Conservation (phyloP, 2,888 invertebrate genomes). For the Sinelater perroti region DNA sequence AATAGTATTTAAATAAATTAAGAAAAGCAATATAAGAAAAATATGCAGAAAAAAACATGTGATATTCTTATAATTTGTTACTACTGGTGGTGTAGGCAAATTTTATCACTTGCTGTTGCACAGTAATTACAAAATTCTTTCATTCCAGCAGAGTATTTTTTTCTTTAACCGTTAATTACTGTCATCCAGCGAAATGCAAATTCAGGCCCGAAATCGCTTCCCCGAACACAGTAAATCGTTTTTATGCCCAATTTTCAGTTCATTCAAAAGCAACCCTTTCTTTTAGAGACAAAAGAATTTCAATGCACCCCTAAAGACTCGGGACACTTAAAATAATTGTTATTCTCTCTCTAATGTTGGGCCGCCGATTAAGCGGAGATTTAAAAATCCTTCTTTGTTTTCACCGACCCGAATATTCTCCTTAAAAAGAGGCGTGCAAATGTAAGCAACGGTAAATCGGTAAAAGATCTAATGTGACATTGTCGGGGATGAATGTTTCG, state of each 20-base stretch:
- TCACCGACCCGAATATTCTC: neutral
- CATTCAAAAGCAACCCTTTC: conserved; percentile 55
- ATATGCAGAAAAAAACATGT: too few species aligned
- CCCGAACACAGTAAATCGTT: conserved; percentile 41
- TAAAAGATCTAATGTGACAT: too few species aligned
- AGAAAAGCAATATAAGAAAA: too few species aligned
- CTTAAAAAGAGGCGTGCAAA: neutral
- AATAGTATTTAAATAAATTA: too few species aligned
- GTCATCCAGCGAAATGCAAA: conserved; percentile 1
- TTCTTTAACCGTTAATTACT: conserved; percentile 7
- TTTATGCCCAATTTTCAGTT: conserved; percentile 50
- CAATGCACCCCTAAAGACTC: conserved; percentile 53
- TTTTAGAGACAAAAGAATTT: conserved; percentile 52
- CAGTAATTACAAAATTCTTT: too few species aligned
- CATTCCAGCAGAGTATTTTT: too few species aligned
- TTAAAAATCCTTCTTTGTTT: conserved; percentile 26
- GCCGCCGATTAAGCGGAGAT: conserved; percentile 37
- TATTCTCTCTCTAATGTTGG: conserved; percentile 46
- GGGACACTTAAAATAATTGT: conserved; percentile 58
- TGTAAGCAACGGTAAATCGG: too few species aligned
- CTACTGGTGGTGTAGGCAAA: too few species aligned
- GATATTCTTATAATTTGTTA: too few species aligned
- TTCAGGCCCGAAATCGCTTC: conserved; percentile 25
- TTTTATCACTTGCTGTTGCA: too few species aligned
- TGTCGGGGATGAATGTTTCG: too few species aligned